Percentiles rank a stretch among this genome's conserved stretches.
These are phyloP conservation scores for Diplodus sargus DNA, from an alignment of 2,797 vertebrate species.

Conservation along the genomic window DNA sequence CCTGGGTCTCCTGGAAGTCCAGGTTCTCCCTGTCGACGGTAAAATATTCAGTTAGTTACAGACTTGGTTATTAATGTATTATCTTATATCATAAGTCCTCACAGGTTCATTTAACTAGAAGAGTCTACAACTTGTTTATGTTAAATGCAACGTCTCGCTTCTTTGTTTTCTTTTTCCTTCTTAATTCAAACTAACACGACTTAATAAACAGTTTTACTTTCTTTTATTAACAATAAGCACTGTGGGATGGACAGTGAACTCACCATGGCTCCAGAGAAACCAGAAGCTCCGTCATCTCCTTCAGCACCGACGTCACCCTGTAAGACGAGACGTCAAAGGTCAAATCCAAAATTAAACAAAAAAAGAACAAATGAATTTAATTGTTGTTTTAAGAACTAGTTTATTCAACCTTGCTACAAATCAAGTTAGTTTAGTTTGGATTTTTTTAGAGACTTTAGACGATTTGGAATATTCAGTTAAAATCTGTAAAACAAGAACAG, in stretches of 20 bases:
- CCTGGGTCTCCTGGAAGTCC: slow-evolving; percentile 81
- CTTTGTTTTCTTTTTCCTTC: no score
- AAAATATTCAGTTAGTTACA: neutral
- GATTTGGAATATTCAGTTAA: neutral
- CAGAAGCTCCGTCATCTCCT: slow-evolving; percentile 85
- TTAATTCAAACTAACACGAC: no score
- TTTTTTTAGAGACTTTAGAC: no score
- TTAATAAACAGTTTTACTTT: neutral
- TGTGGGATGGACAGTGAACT: neutral
- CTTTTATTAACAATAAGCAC: neutral
- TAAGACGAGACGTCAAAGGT: slow-evolving; percentile 37
- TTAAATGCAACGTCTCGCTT: no score
- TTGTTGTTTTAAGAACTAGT: no score
- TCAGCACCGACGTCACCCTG: slow-evolving; percentile 79
- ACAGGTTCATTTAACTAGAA: neutral
- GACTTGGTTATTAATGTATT: no score
- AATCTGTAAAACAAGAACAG: neutral
- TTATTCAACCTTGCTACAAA: neutral
- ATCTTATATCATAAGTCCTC: neutral
- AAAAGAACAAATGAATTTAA: neutral
- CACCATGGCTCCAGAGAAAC: slow-evolving; percentile 83
- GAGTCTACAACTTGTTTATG: no score
- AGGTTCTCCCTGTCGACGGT: slow-evolving; percentile 72
- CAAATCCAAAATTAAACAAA: slow-evolving; percentile 4
- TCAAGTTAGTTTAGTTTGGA: neutral